These are phyloP conservation scores for Solen grandis DNA, from an alignment of 1,140 invertebrate genomes.

Conservation along the genomic window DNA sequence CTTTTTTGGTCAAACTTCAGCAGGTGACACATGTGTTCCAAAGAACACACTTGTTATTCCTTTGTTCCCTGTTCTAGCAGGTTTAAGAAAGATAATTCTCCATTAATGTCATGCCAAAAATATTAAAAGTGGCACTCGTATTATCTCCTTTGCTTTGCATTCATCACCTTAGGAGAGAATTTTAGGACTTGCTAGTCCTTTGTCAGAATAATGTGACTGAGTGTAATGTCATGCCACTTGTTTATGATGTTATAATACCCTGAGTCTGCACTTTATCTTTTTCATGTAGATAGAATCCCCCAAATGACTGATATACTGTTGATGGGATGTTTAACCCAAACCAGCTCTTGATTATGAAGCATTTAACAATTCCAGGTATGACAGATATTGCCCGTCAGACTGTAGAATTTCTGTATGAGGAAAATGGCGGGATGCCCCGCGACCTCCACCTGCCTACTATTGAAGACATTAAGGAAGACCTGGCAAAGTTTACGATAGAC, in stretches of 20 bases:
- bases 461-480: conserved; percentile 81
- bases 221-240: neutral
- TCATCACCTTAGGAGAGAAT: neutral
- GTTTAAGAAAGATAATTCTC: too few relatives aligned
- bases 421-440: conserved; percentile 81
- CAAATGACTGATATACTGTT: neutral
- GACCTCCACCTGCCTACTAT: conserved; percentile 81
- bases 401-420: conserved; percentile 82
- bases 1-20: too few relatives aligned
- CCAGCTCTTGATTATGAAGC: too few relatives aligned
- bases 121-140: neutral
- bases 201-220: neutral
- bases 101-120: neutral
- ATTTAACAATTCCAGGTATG: conserved; percentile 74
- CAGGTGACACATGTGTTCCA: too few relatives aligned
- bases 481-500: conserved; percentile 80
- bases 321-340: neutral
- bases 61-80: too few relatives aligned
- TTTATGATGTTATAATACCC: neutral
- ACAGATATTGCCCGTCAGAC: conserved; percentile 82
- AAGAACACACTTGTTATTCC: too few relatives aligned
- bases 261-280: neutral
- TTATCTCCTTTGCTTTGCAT: neutral
- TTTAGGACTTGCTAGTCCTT: neutral
- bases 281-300: neutral